phyloP scores from a whole-genome alignment of 1,140 invertebrate genomes.

The Hyphantria cunea region DNA sequence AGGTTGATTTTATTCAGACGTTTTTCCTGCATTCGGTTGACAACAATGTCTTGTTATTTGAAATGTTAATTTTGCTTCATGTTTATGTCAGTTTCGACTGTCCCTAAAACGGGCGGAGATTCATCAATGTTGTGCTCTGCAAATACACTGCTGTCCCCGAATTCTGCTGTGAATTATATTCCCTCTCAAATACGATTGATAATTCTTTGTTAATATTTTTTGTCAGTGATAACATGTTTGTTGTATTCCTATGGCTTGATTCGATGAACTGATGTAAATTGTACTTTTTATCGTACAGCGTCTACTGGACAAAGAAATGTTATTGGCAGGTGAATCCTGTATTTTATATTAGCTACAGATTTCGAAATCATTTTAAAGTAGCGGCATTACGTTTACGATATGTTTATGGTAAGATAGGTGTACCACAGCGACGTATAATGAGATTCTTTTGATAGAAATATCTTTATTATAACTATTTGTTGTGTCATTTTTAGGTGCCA shows the following conservation, averaged over 20 bases:
- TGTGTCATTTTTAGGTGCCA: neutral
- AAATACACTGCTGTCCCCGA: constrained; percentile 34
- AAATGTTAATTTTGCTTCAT: constrained; percentile 67
- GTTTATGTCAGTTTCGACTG: constrained; percentile 61
- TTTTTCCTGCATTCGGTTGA: constrained; percentile 46
- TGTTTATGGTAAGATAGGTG: constrained; percentile 6
- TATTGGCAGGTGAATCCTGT: constrained; percentile 70
- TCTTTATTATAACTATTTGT: neutral
- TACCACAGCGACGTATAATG: constrained; percentile 1
- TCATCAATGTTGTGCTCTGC: constrained; percentile 59
- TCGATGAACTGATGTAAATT: constrained; percentile 66
- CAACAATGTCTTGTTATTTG: constrained; percentile 59
- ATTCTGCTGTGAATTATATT: constrained; percentile 16
- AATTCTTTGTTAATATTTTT: constrained; percentile 9
- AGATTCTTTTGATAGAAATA: neutral
- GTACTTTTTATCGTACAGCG: constrained; percentile 48
- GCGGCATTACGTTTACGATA: constrained; percentile 43
- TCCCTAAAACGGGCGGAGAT: constrained; percentile 63
- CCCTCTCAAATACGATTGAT: constrained; percentile 24
- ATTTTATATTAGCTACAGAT: constrained; percentile 58
- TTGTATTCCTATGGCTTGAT: constrained; percentile 51
- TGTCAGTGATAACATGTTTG: too few species aligned
- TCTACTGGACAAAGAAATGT: constrained; percentile 57
- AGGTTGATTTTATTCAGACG: constrained; percentile 49
- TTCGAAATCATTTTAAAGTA: constrained; percentile 41